Evolutionary conservation across 2,113 vertebrate genomes (phyloP).

Genomic region (Paradisaea rubra): DNA sequence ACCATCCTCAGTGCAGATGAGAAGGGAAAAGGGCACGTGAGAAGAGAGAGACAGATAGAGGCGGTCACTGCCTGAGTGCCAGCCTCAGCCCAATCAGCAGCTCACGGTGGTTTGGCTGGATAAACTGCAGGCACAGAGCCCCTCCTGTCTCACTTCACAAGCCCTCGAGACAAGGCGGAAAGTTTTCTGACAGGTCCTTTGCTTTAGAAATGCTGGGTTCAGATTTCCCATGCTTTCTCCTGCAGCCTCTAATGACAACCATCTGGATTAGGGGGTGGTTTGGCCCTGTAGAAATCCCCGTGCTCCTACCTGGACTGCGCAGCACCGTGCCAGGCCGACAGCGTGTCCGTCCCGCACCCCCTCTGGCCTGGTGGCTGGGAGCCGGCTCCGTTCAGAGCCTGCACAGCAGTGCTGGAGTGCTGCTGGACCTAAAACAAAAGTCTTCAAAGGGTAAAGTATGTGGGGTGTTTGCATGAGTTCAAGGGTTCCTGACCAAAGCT

Average conservation of each 20-base stretch:
- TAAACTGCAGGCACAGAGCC: background rate
- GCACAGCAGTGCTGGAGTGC: background rate
- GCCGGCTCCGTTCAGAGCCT: background rate
- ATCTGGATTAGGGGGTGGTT: background rate
- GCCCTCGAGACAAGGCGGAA: background rate
- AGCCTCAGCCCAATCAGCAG: background rate
- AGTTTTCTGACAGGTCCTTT: background rate
- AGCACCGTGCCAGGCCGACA: fast-evolving
- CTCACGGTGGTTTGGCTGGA: fast-evolving
- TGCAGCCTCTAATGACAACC: background rate
- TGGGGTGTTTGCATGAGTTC: background rate
- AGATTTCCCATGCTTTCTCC: background rate
- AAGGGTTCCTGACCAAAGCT: background rate
- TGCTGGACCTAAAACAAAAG: background rate
- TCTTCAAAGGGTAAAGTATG: background rate
- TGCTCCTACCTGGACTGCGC: background rate
- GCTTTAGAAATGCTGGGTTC: background rate
- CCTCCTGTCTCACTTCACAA: background rate
- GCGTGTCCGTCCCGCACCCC: fast-evolving
- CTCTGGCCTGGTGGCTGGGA: background rate
- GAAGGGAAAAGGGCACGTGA: background rate
- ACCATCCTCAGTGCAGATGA: background rate
- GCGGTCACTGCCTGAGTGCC: fast-evolving
- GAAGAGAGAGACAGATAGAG: background rate
- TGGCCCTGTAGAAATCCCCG: fast-evolving